Conservation (phyloP, 2,797 vertebrate genomes). For the Diplodus puntazzo region DNA sequence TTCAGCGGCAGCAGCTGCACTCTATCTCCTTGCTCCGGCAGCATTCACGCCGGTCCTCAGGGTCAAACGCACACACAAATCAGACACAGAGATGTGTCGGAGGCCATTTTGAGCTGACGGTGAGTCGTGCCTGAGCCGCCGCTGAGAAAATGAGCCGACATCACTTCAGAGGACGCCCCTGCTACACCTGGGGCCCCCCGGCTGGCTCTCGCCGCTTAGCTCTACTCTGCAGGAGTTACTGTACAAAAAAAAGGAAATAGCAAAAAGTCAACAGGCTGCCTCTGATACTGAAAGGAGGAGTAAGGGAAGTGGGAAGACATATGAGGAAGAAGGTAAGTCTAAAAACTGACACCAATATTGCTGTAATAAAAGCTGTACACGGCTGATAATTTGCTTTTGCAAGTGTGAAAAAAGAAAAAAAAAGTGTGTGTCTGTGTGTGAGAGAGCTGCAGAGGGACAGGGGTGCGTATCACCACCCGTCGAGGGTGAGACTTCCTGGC, state of each 20-base stretch:
- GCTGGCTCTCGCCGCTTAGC: constrained; percentile 46
- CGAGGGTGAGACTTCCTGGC: constrained; percentile 95
- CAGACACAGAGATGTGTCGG: constrained; percentile 77
- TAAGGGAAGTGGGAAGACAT: constrained; percentile 22
- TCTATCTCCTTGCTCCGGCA: constrained; percentile 76
- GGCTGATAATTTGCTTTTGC: constrained; percentile 58
- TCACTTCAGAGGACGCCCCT: constrained; percentile 72
- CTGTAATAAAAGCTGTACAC: constrained; percentile 59
- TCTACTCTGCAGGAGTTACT: constrained; percentile 53
- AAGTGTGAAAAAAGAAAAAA: constrained; percentile 60
- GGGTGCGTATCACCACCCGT: constrained; percentile 84
- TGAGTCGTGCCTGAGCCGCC: constrained; percentile 76
- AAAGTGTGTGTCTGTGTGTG: constrained; percentile 38
- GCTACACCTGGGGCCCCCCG: constrained; percentile 64
- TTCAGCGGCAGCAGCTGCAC: constrained; percentile 76
- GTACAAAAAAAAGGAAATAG: constrained; percentile 41
- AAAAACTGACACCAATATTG: constrained; percentile 50
- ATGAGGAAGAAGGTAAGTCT: constrained; percentile 24
- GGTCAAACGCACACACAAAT: constrained; percentile 82
- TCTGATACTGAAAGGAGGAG: constrained; percentile 36
- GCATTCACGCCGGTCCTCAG: constrained; percentile 73
- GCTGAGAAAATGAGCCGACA: constrained; percentile 79
- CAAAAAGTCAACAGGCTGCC: constrained; percentile 54
- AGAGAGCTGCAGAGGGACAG: constrained; percentile 48
- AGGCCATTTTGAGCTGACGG: constrained; percentile 79